Evolutionary conservation across 2,113 vertebrate species (phyloP), one percentile per base, ranked within the genome.

Genomic region (Nibea coibor): DNA sequence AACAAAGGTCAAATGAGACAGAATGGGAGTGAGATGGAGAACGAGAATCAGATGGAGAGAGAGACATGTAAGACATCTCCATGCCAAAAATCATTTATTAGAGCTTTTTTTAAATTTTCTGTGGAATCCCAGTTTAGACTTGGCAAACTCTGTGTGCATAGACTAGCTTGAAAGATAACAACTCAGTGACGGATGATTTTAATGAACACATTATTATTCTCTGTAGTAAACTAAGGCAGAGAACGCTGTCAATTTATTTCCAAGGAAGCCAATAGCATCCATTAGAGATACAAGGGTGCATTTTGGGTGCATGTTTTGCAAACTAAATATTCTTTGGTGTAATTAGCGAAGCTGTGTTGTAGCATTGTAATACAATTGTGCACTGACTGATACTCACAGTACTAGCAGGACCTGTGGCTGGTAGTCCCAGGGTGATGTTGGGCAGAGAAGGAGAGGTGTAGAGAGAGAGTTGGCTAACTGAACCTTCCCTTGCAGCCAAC

Each of bases 351-450:
- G 22, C 39, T 28, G 4, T 47, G 14, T 26, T 39, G 28, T 63
- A 47, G 42, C 2, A 51, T 24, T 24, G 17, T 28, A 39, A 50
- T 43, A 51, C 24, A 2, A 26, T 10, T 54, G 39, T 62, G 22
- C 17, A n/a, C n/a, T 15, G 50, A 31, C 22, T 43, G 35, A 39
- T 24, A 96, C 98, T 98, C 86, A 99, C 98, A 75, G 81, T 19
- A 0, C 94, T 95, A 3, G 97, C 93, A n/a, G 97, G 96, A 57
- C 96, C 95, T 0, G 96, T 95, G 57, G 98, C 98, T 14, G 98
- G 98, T 62, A 99, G 95, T n/a, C 98, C 98, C 78, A 99, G 91
- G 0, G 97, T 98, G 93, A 99, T 99, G 94, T 99, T 99, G 92
- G 98, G 98, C 88, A 99, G 93, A 77, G 98, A 99, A 0, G 98